phyloP scores from a whole-genome alignment of 2,888 invertebrate genomes.

The Oxycera nigricornis region DNA sequence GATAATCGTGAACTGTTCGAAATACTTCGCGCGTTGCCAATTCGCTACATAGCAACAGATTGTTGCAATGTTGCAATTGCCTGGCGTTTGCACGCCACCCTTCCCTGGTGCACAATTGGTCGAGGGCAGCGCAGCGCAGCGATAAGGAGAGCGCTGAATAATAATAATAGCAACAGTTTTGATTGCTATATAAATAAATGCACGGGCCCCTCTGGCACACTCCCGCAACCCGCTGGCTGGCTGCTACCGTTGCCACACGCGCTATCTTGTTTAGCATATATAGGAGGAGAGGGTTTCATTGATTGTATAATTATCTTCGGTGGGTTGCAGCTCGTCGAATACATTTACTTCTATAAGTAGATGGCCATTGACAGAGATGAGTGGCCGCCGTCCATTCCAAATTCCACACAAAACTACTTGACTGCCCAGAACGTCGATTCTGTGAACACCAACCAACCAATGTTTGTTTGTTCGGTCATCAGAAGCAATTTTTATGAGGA shows the following conservation, averaged over 20 bases:
- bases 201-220: background rate
- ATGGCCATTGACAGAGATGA: background rate
- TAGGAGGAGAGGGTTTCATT: slow-evolving; percentile 13
- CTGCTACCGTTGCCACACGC: slow-evolving; percentile 17
- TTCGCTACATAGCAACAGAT: slow-evolving; percentile 41
- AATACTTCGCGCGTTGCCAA: slow-evolving; percentile 25
- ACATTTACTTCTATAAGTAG: background rate
- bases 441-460: too few relatives aligned
- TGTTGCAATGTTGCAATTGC: slow-evolving; percentile 36
- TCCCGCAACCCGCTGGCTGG: background rate
- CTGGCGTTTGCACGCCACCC: background rate
- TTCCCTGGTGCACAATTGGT: background rate
- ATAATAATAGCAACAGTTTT: slow-evolving; percentile 22
- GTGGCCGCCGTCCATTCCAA: too few relatives aligned
- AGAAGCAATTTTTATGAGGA: too few relatives aligned
- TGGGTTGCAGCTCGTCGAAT: background rate
- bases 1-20: background rate
- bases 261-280: slow-evolving; percentile 14
- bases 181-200: slow-evolving; percentile 35
- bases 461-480: too few relatives aligned
- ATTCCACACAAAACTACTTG: too few relatives aligned
- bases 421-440: too few relatives aligned
- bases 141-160: slow-evolving; percentile 29
- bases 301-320: slow-evolving; percentile 23
- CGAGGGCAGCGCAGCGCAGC: slow-evolving; percentile 29